Evolutionary conservation across 2,888 invertebrate genomes (phyloP).

Genomic region (Ormyrus nitidulus): DNA sequence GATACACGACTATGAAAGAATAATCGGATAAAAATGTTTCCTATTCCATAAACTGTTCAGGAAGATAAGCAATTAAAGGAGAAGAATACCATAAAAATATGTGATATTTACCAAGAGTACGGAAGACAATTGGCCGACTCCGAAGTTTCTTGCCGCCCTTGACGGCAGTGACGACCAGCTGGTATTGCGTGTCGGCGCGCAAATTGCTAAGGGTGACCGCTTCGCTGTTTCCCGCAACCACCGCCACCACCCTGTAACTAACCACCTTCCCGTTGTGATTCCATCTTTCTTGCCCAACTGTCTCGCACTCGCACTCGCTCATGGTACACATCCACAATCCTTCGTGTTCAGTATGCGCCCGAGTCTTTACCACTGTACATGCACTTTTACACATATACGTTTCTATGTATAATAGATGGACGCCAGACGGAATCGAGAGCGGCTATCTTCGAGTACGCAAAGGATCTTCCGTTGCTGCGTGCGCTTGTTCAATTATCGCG

Average conservation of each 20-base stretch:
- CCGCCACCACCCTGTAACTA: slow-evolving; percentile 96
- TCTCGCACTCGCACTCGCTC: not conserved
- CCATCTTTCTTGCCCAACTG: slow-evolving; percentile 54
- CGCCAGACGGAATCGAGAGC: too few species aligned
- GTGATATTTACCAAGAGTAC: slow-evolving; percentile 84
- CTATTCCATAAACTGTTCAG: too few species aligned
- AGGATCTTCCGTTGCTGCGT: not conserved
- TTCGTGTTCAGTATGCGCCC: slow-evolving; percentile 19
- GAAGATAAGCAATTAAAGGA: too few species aligned
- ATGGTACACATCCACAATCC: not conserved
- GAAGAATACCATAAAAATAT: too few species aligned
- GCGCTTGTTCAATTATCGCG: slow-evolving; percentile 1
- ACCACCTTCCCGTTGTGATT: slow-evolving; percentile 75
- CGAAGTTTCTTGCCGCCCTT: slow-evolving; percentile 89
- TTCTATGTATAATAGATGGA: not conserved
- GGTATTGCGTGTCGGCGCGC: slow-evolving; percentile 91
- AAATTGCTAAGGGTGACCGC: slow-evolving; percentile 89
- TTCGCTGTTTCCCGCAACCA: slow-evolving; percentile 92
- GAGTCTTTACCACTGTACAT: slow-evolving; percentile 25
- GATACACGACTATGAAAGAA: too few species aligned
- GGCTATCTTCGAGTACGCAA: too few species aligned
- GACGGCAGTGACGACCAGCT: slow-evolving; percentile 89
- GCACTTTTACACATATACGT: slow-evolving; percentile 1
- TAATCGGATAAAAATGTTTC: too few species aligned
- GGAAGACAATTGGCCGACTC: slow-evolving; percentile 92